These are phyloP conservation scores for Drosophila falleni DNA, from an alignment of 2,888 invertebrate genomes.

Conservation along the genomic window DNA sequence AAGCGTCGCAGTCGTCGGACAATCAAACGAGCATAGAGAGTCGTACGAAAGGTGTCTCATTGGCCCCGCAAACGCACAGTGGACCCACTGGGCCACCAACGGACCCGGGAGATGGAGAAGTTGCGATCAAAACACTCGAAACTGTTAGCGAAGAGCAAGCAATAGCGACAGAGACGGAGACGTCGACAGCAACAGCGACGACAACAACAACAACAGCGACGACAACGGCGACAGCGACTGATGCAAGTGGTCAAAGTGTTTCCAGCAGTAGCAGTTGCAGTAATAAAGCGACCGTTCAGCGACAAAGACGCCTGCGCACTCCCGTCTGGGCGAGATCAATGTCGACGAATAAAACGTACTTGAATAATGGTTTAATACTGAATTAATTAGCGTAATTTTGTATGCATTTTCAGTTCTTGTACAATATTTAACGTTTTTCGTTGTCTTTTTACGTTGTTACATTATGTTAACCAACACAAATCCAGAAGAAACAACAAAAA, in stretches of 20 bases:
- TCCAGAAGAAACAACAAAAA: slow-evolving; percentile 28
- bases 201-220: slow-evolving; percentile 38
- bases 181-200: slow-evolving; percentile 28
- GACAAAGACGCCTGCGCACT: slow-evolving; percentile 90
- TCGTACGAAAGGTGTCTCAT: slow-evolving; percentile 86
- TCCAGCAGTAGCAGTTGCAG: slow-evolving; percentile 84
- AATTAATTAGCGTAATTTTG: slow-evolving; percentile 53
- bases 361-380: slow-evolving; percentile 64
- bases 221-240: slow-evolving; percentile 22
- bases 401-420: slow-evolving; percentile 57
- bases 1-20: slow-evolving; percentile 45
- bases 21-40: slow-evolving; percentile 82
- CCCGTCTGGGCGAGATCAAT: slow-evolving; percentile 93
- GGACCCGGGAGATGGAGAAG: slow-evolving; percentile 16
- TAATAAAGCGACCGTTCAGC: slow-evolving; percentile 88
- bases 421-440: slow-evolving; percentile 48
- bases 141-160: slow-evolving; percentile 49
- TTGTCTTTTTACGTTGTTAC: slow-evolving; percentile 66
- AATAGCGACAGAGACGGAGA: slow-evolving; percentile 4
- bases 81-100: slow-evolving; percentile 85
- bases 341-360: slow-evolving; percentile 87
- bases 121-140: slow-evolving; percentile 52
- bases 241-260: slow-evolving; percentile 59
- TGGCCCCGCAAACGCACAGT: slow-evolving; percentile 85
- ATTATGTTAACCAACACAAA: slow-evolving; percentile 54